Conservation (phyloP, 2,888 invertebrate species). For the Leptinotarsa peninsularis region DNA sequence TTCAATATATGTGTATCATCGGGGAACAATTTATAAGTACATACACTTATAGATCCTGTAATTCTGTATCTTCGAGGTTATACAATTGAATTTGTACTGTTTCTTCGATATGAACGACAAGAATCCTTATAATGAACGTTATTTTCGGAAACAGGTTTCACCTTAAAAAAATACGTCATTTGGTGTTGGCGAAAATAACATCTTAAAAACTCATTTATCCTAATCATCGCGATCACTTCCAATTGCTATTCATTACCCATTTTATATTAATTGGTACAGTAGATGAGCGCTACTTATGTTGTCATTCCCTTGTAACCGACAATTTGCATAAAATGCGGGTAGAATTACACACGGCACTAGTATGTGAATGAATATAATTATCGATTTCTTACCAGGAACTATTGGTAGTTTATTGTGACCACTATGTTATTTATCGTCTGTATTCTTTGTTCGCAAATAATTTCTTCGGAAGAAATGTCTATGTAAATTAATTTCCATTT, state of each 20-base stretch:
- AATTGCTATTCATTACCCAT: background rate
- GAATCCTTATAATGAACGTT: too few relatives aligned
- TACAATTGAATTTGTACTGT: too few relatives aligned
- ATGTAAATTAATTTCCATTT: constrained; percentile 24
- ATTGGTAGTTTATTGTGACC: constrained; percentile 41
- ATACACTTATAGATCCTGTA: too few relatives aligned
- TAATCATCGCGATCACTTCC: too few relatives aligned
- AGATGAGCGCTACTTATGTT: constrained; percentile 18
- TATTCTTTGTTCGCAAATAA: constrained; percentile 16
- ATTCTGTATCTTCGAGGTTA: too few relatives aligned
- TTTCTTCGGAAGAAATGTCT: constrained; percentile 11
- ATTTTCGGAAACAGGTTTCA: too few relatives aligned
- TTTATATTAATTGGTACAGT: constrained; percentile 9
- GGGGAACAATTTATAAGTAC: too few relatives aligned
- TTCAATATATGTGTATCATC: too few relatives aligned
- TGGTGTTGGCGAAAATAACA: too few relatives aligned
- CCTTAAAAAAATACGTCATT: too few relatives aligned
- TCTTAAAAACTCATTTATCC: too few relatives aligned
- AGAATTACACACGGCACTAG: constrained; percentile 46
- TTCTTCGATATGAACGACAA: too few relatives aligned
- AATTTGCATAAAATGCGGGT: constrained; percentile 43
- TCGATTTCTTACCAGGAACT: constrained; percentile 44
- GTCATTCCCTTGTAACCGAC: constrained; percentile 16
- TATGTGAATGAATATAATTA: constrained; percentile 48
- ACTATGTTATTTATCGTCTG: constrained; percentile 37